Percentiles rank a stretch among this genome's conserved stretches.
phyloP scores from a whole-genome alignment of 2,113 vertebrate species.

The Bufo gargarizans region DNA sequence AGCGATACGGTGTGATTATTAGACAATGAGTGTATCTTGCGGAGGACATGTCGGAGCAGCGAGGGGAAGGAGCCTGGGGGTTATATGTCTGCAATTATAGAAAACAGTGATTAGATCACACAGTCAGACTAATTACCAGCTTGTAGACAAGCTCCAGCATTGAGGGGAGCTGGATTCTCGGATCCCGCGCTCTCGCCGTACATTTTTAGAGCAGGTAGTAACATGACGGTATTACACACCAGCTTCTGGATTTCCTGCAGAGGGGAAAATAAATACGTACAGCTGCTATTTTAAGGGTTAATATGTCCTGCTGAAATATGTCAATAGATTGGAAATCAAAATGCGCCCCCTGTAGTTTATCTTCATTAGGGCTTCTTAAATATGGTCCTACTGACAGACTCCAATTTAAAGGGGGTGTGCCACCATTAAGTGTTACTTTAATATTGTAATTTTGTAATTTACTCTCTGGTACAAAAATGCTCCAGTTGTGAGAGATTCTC shows the following conservation, averaged over 20 bases:
- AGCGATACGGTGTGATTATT: background rate
- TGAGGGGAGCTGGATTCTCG: background rate
- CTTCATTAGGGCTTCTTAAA: no score
- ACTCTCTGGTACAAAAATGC: no score
- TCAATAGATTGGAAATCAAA: no score
- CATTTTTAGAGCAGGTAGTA: background rate
- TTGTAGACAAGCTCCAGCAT: slow-evolving; percentile 24
- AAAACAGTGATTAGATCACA: slow-evolving; percentile 51
- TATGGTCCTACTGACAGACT: no score
- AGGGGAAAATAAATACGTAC: background rate
- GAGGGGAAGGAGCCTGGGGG: background rate
- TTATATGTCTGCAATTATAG: slow-evolving; percentile 27
- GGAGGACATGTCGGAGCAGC: slow-evolving; percentile 11
- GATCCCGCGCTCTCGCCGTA: background rate
- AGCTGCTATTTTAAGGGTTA: background rate
- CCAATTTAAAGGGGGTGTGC: no score
- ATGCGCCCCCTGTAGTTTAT: no score
- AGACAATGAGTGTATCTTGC: background rate
- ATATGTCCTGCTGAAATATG: no score
- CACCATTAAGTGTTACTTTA: no score
- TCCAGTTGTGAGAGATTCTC: no score
- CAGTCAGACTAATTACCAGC: slow-evolving; percentile 40
- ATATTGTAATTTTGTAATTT: no score
- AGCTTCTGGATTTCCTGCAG: background rate
- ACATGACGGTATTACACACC: background rate